These are phyloP conservation scores for Drosophila suzukii DNA, from an alignment of 1,140 invertebrate genomes.

Conservation along the genomic window DNA sequence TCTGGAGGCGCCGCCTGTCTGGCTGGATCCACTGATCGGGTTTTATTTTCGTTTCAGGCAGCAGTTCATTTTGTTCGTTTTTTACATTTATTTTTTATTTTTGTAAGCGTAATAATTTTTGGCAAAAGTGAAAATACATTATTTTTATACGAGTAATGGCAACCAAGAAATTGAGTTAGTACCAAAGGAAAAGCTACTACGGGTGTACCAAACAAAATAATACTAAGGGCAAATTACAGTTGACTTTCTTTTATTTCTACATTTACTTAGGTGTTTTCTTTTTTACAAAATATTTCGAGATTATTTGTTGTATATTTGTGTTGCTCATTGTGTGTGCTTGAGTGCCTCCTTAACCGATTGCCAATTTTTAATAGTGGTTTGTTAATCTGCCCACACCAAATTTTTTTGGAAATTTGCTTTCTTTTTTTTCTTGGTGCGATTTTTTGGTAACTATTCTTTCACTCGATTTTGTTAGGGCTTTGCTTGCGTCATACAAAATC, in stretches of 20 bases:
- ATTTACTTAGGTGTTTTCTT: conserved; percentile 1
- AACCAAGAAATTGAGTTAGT: conserved; percentile 41
- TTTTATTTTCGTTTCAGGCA: conserved; percentile 28
- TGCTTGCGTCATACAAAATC: conserved; percentile 50
- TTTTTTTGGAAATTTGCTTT: conserved; percentile 8
- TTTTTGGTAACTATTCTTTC: conserved; percentile 46
- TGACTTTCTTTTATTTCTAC: conserved; percentile 31
- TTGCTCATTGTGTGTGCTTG: conserved; percentile 28
- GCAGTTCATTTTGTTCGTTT: conserved; percentile 47
- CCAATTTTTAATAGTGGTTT: conserved; percentile 26
- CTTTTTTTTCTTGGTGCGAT: conserved; percentile 70
- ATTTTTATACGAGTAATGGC: conserved; percentile 29
- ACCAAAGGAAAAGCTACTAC: conserved; percentile 26
- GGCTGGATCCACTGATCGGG: conserved; percentile 51
- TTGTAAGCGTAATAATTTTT: conserved; percentile 48
- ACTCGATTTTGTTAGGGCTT: conserved; percentile 30
- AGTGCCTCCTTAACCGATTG: conserved; percentile 27
- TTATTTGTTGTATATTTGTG: conserved; percentile 39
- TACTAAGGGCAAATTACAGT: conserved; percentile 26
- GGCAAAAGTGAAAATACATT: conserved; percentile 48
- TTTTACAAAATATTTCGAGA: conserved; percentile 52
- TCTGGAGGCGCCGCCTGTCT: conserved; percentile 38
- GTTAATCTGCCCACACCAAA: conserved; percentile 36
- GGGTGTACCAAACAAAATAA: conserved; percentile 27
- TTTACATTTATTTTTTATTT: conserved; percentile 19